phyloP scores from a whole-genome alignment of 2,113 vertebrate species.

The Ochotona curzoniae region DNA sequence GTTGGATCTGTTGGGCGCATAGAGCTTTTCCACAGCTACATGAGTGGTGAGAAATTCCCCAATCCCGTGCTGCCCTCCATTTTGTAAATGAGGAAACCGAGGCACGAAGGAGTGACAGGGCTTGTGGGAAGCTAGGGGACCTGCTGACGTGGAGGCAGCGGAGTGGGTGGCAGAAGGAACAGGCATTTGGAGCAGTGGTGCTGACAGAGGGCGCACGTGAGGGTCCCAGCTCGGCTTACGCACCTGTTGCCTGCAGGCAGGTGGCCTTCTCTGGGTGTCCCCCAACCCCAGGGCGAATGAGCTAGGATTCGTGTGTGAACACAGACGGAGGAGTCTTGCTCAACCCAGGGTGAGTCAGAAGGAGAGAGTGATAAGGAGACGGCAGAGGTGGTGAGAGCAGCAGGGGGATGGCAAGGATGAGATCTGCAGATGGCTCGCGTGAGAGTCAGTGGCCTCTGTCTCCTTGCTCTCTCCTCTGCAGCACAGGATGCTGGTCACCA shows the following conservation, averaged over 20 bases:
- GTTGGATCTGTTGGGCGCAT: neutral
- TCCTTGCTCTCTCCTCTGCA: no score
- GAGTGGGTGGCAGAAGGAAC: accelerated
- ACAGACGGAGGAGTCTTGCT: accelerated
- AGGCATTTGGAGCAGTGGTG: neutral
- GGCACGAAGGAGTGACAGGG: neutral
- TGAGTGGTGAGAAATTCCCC: neutral
- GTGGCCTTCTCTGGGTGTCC: no score
- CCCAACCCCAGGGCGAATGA: neutral
- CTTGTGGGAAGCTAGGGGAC: neutral
- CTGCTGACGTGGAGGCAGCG: neutral
- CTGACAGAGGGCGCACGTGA: accelerated
- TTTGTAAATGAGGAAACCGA: conserved; percentile 16
- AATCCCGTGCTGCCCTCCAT: no score
- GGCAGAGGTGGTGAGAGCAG: accelerated
- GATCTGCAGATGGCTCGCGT: no score
- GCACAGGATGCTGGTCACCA: neutral
- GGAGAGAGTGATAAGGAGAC: neutral
- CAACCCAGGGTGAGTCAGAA: accelerated
- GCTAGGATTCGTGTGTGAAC: no score
- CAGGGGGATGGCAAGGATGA: accelerated
- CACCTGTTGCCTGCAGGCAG: neutral
- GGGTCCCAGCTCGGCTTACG: accelerated
- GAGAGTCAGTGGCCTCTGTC: no score
- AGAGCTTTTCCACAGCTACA: neutral